Base-by-base conservation (phyloP, 2,888 invertebrate genomes). In the Petrophora chlorosata region DNA sequence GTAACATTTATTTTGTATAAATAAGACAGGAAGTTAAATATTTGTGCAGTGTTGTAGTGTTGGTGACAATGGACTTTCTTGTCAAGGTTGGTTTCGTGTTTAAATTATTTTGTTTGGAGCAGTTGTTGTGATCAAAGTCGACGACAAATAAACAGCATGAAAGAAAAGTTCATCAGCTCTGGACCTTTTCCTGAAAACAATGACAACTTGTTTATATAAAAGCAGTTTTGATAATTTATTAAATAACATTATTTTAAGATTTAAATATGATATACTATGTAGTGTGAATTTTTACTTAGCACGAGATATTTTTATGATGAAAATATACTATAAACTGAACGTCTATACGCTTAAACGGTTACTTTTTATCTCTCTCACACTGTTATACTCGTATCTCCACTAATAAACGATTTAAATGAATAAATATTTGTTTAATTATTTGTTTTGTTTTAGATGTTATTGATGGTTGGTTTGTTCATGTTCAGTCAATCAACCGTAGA, bases 401-500 rank as follows among this genome's bases (percentile, higher is more conserved):
- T 19, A 19, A 19, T 19, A 19, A 19, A 19, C 7, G 19, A 7
- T 19, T 19, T 19, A 7, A 19, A 5, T 5, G 4, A 19, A 19
- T 19, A 19, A 19, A 19, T 4, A 4, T 7, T 19, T 5, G 7
- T 19, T 4, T 19, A 5, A 19, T 2, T n/a, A 28, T n/a, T 13
- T 16, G 32, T 12, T 39, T 52, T 36, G 22, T 73, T 71, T 30
- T 48, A 85, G 85, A 41, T 76, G 5, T 19, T 70, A 23, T 2
- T 76, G 3, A 13, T 66, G 25, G 7, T 29, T 5, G 22, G 61
- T 1, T 48, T 61, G 2, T 50, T 61, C 16, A 38, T 61, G 2
- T 50, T 61, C 16, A 38, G 63, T 8, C 52, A 60, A 12, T 54
- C 49, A 0, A 35, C 55, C 9, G 61, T 67, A 0, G 44, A 66